Conservation (phyloP, 1,140 invertebrate genomes). For the Laupala kohalensis region DNA sequence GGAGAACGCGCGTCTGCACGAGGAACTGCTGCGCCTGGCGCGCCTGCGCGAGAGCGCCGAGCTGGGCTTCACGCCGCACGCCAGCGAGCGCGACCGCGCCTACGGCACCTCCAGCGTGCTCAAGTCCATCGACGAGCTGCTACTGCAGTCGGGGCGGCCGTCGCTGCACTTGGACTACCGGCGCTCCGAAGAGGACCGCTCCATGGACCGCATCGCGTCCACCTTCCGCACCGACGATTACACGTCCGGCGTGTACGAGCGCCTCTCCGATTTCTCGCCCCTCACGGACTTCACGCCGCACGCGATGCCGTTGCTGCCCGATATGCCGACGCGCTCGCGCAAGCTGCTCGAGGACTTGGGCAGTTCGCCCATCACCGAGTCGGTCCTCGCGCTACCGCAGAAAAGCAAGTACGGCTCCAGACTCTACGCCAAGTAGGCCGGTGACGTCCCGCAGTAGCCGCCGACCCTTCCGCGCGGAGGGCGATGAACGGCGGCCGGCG, state of each 20-base stretch:
- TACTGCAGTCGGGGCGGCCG: constrained; percentile 25
- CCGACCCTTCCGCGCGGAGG: constrained; percentile 5
- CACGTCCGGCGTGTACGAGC: constrained; percentile 28
- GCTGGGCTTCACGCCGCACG: constrained; percentile 19
- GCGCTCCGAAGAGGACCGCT: constrained; percentile 33
- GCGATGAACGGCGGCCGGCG: too few relatives aligned
- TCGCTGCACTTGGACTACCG: constrained; percentile 16
- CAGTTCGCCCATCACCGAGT: constrained; percentile 34
- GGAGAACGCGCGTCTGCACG: constrained; percentile 41
- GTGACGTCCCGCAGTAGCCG: neutral
- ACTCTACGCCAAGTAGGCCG: constrained; percentile 15
- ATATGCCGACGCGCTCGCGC: constrained; percentile 44
- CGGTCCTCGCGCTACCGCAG: constrained; percentile 22
- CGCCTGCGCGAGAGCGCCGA: constrained; percentile 31
- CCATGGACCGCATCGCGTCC: constrained; percentile 36
- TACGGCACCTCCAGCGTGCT: constrained; percentile 31
- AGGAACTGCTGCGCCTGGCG: constrained; percentile 39
- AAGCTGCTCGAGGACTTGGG: constrained; percentile 46
- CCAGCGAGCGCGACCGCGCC: constrained; percentile 13
- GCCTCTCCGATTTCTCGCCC: constrained; percentile 32
- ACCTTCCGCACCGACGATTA: constrained; percentile 37
- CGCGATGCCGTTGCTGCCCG: constrained; percentile 43
- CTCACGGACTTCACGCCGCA: constrained; percentile 36
- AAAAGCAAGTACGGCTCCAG: constrained; percentile 28
- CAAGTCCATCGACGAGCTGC: constrained; percentile 37